Percentiles rank a stretch among this genome's conserved stretches.
These are phyloP conservation scores for Muricea muricata DNA, from an alignment of 92 coral and sea anemone species.

Conservation along the genomic window DNA sequence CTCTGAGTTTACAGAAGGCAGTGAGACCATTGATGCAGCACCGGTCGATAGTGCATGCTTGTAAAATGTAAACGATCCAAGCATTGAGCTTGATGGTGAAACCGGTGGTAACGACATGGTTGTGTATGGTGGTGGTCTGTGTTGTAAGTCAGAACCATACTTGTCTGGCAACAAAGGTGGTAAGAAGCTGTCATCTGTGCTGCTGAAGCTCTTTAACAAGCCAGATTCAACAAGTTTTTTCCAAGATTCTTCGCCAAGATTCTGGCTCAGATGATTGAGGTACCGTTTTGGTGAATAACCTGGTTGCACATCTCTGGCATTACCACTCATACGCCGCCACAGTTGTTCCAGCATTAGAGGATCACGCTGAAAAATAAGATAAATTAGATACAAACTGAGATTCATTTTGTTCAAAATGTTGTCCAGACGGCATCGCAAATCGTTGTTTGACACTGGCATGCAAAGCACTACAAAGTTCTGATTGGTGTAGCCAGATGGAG, in stretches of 20 bases:
- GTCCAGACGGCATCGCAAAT: too few relatives aligned
- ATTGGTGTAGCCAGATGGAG: too few relatives aligned
- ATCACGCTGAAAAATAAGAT: constrained; percentile 74
- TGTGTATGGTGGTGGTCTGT: constrained; percentile 92
- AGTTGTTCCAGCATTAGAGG: constrained; percentile 91
- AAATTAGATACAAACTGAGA: background rate
- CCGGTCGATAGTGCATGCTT: constrained; percentile 93
- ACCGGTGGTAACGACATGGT: constrained; percentile 98
- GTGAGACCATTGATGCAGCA: constrained; percentile 88
- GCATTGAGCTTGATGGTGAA: constrained; percentile 97
- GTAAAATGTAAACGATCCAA: constrained; percentile 89
- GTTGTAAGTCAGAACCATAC: constrained; percentile 58
- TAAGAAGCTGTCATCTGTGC: constrained; percentile 62
- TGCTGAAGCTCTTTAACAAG: constrained; percentile 75
- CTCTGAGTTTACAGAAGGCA: constrained; percentile 80
- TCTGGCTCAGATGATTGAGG: constrained; percentile 83
- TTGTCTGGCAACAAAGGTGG: constrained; percentile 65
- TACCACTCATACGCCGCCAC: constrained; percentile 76
- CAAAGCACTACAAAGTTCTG: too few relatives aligned
- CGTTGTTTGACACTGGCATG: too few relatives aligned
- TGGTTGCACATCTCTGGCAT: constrained; percentile 82
- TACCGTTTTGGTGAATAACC: constrained; percentile 99
- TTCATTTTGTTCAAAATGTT: too few relatives aligned
- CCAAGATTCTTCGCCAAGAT: too few relatives aligned
- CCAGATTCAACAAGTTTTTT: constrained; percentile 78